These are phyloP conservation scores for Petrocephalus microphthalmus DNA, from an alignment of 2,113 vertebrate genomes.

Conservation along the genomic window DNA sequence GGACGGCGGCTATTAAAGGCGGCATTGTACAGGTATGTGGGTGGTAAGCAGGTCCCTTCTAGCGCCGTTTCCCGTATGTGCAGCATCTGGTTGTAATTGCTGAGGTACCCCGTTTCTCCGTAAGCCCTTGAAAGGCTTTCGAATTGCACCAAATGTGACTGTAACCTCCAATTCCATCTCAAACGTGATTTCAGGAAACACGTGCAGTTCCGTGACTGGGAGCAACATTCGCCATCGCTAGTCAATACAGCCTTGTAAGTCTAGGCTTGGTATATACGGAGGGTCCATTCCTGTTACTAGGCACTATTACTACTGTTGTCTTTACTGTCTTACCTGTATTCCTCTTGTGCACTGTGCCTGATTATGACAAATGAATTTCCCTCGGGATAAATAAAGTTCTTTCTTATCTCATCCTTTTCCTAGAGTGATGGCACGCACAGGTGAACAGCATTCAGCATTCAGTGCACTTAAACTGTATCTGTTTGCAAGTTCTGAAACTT, in stretches of 20 bases:
- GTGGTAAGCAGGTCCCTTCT: conserved; percentile 16
- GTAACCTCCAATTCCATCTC: conserved; percentile 23
- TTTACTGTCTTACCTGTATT: no score
- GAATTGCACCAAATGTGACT: conserved; percentile 27
- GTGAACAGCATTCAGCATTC: background rate
- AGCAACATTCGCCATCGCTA: conserved; percentile 54
- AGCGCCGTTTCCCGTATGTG: background rate
- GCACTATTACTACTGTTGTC: no score
- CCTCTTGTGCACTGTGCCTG: no score
- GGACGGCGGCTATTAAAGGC: conserved; percentile 2
- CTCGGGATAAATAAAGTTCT: no score
- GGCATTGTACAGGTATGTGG: conserved; percentile 26
- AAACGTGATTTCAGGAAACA: conserved; percentile 46
- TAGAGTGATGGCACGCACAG: background rate
- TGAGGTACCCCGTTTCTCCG: background rate
- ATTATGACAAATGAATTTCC: no score
- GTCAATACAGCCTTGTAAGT: conserved; percentile 33
- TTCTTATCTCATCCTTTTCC: background rate
- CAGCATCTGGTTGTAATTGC: conserved; percentile 19
- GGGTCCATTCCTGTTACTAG: background rate
- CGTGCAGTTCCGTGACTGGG: conserved; percentile 37
- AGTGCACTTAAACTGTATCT: background rate
- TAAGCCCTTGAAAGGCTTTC: conserved; percentile 25
- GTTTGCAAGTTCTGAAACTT: background rate
- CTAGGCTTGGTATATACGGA: background rate